A percentile compares a stretch with the other conserved stretches of the same genome.
Conservation (phyloP, 2,113 vertebrate species). For the Hassar affinis region DNA sequence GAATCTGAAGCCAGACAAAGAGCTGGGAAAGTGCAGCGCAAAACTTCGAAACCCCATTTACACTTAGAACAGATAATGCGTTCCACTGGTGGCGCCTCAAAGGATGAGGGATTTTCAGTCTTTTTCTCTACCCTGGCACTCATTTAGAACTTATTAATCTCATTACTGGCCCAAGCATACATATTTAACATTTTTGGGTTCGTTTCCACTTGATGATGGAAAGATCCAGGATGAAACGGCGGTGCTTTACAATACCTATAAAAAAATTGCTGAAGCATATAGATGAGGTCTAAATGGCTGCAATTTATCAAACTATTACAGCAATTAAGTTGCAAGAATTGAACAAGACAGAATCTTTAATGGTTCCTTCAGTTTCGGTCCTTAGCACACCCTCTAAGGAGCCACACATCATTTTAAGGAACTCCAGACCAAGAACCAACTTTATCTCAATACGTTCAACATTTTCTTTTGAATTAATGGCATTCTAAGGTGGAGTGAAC, state of each 20-base stretch:
- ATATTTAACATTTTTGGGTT: slow-evolving; percentile 68
- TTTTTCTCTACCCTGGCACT: slow-evolving; percentile 62
- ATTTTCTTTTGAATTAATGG: slow-evolving; percentile 21
- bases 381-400: slow-evolving; percentile 40
- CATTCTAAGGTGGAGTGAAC: neutral
- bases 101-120: slow-evolving; percentile 72
- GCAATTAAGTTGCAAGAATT: slow-evolving; percentile 70
- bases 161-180: slow-evolving; percentile 75
- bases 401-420: slow-evolving; percentile 41
- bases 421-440: slow-evolving; percentile 22
- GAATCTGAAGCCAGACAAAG: slow-evolving; percentile 56
- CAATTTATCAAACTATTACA: slow-evolving; percentile 75
- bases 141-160: slow-evolving; percentile 74
- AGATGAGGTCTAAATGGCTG: slow-evolving; percentile 70
- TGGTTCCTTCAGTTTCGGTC: slow-evolving; percentile 58
- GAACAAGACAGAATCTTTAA: slow-evolving; percentile 64
- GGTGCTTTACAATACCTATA: slow-evolving; percentile 62
- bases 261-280: slow-evolving; percentile 69
- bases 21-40: slow-evolving; percentile 37
- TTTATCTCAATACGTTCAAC: neutral
- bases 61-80: slow-evolving; percentile 66
- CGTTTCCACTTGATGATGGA: slow-evolving; percentile 58
- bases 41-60: slow-evolving; percentile 68
- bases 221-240: slow-evolving; percentile 59
- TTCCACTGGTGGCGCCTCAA: slow-evolving; percentile 63